Base-by-base conservation (phyloP, 2,113 vertebrate genomes). In the Empidonax alnorum region DNA sequence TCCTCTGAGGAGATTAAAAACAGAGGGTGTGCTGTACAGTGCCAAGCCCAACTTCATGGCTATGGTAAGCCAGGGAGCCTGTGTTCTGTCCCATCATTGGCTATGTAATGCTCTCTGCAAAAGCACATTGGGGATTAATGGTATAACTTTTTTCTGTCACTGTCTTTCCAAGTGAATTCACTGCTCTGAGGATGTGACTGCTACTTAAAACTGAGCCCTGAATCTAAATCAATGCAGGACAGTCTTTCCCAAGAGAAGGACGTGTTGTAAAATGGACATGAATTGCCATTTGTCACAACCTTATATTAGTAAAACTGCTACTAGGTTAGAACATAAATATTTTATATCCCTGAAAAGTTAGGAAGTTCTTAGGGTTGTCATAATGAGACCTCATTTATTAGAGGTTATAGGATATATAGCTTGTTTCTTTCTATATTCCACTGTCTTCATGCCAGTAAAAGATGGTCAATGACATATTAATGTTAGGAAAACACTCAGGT, bases 1-100 rank as follows among this genome's bases (percentile, higher is more conserved):
- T 91, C 52, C 52, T 82, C 89, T 74, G 59, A 42, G 75, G 31
- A 92, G 85, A 95, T 96, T 87, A 72, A 89, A 95, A 95, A 4
- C 95, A 94, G 92, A 92, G 83, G 27, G 12, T 77, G 39, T 86
- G 71, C 69, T 90, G 52, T 28, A 35, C 41, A 62, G 47, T 81
- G 90, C 94, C 95, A 95, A 94, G 72, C 55, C 80, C 78, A 89
- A 61, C 80, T 90, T 63, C 33, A 47, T 50, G 91, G 55, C 72
- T 71, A 31, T 28, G 27, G 50, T 41, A 63, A 94, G 10, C 37
- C 55, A 76, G 71, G 42, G 62, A 94, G 71, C 71, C 78, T 90
- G 62, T 52, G 90, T 94, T 62, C 58, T 90, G 58, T 69, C 67
- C 79, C 33, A 27, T 56, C 21, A 6, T 8, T 65, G 52, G 33